Percentiles rank a stretch among this genome's conserved stretches.
These are phyloP conservation scores for Diplazon laetatorius DNA, from an alignment of 2,888 invertebrate genomes.

Conservation along the genomic window DNA sequence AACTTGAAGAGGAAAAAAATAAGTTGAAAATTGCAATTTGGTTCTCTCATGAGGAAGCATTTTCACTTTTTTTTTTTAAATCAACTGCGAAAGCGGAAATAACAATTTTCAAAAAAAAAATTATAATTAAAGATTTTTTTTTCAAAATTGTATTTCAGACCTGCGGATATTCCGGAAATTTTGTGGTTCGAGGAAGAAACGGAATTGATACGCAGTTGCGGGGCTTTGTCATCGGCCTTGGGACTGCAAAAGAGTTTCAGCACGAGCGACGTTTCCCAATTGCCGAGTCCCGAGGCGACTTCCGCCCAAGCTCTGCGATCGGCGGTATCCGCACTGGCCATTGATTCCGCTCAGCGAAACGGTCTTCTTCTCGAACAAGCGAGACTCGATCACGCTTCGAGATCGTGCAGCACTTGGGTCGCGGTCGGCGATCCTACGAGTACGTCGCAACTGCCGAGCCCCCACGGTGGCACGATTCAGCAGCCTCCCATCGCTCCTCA, in stretches of 20 bases:
- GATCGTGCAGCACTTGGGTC: conserved; percentile 94
- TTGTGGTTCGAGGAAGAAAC: conserved; percentile 90
- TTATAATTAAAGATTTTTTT: too few species aligned
- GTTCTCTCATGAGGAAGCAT: too few species aligned
- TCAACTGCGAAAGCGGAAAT: too few species aligned
- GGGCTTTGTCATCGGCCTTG: conserved; percentile 90
- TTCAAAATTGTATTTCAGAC: conserved; percentile 78
- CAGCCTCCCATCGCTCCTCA: conserved; percentile 78
- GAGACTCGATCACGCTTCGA: conserved; percentile 85
- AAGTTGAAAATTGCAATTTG: too few species aligned
- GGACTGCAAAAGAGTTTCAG: conserved; percentile 94
- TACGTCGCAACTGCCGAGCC: conserved; percentile 92
- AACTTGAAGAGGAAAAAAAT: too few species aligned
- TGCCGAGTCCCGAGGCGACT: conserved; percentile 84
- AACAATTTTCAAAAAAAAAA: too few species aligned
- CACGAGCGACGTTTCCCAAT: conserved; percentile 89
- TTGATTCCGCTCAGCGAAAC: conserved; percentile 85
- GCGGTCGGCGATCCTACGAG: conserved; percentile 89
- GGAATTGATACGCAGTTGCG: conserved; percentile 91
- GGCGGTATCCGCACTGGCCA: conserved; percentile 85
- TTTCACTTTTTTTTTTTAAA: too few species aligned
- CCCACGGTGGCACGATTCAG: conserved; percentile 86
- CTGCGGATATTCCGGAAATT: conserved; percentile 86
- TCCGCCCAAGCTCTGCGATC: conserved; percentile 76
- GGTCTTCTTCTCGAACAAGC: conserved; percentile 84